These are phyloP conservation scores for Cottoperca gobio DNA, from an alignment of 2,797 vertebrate genomes.

Conservation along the genomic window DNA sequence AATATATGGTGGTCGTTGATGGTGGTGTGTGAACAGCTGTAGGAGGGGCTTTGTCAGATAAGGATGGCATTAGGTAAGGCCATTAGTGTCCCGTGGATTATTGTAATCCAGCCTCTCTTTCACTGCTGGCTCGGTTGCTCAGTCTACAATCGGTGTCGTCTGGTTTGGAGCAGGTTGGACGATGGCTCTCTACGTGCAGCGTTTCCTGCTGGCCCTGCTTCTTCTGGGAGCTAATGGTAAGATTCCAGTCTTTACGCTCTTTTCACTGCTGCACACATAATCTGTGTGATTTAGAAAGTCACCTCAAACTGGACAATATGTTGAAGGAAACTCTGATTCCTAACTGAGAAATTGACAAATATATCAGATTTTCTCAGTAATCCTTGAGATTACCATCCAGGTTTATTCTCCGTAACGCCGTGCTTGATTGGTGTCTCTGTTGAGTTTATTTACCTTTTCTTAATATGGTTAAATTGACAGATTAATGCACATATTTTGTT, in stretches of 20 bases:
- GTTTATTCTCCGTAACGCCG: neutral
- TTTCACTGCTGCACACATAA: neutral
- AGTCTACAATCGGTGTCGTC: constrained; percentile 61
- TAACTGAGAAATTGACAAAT: neutral
- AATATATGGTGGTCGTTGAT: constrained; percentile 19
- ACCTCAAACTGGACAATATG: constrained; percentile 2
- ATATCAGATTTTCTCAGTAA: neutral
- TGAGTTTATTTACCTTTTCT: constrained; percentile 30
- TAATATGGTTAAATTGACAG: constrained; percentile 29
- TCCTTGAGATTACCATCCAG: neutral
- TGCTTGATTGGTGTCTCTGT: constrained; percentile 8
- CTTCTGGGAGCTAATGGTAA: constrained; percentile 90
- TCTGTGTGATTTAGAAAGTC: neutral
- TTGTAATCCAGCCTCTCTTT: constrained; percentile 87
- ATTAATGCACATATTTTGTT: constrained; percentile 48
- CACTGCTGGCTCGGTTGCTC: constrained; percentile 68
- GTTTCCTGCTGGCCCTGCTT: constrained; percentile 85
- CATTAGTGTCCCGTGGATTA: constrained; percentile 89
- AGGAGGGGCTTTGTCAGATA: constrained; percentile 80
- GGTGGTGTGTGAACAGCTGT: constrained; percentile 62
- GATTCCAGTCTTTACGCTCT: constrained; percentile 31
- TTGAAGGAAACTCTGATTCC: neutral
- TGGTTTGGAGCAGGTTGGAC: constrained; percentile 76
- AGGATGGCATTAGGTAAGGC: constrained; percentile 86
- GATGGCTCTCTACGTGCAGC: constrained; percentile 83